A percentile compares a stretch with the other conserved stretches of the same genome.
Evolutionary conservation across 2,113 vertebrate genomes (phyloP).

Genomic region (Salminus brasiliensis): DNA sequence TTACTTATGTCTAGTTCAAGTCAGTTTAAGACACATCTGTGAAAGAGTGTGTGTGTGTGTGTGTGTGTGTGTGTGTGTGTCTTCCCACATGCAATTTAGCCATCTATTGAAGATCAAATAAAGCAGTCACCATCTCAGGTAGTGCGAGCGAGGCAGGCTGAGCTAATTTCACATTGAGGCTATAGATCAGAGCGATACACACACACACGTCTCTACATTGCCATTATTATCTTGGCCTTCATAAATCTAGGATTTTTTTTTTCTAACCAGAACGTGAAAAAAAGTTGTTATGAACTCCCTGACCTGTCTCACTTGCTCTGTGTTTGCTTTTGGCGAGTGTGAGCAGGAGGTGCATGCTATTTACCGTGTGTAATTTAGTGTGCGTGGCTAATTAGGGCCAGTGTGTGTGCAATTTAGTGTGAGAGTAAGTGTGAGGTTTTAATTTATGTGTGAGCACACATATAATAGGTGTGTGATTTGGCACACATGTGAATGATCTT

Average conservation of each 20-base stretch:
- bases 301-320: not conserved
- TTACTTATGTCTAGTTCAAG: too few relatives aligned
- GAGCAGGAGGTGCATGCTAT: constrained; percentile 1
- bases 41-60: too few relatives aligned
- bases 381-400: too few relatives aligned
- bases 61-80: not conserved
- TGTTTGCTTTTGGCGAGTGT: constrained; percentile 8
- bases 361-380: too few relatives aligned
- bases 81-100: not conserved
- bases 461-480: too few relatives aligned
- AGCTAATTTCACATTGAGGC: not conserved
- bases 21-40: too few relatives aligned
- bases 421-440: too few relatives aligned
- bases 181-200: constrained; percentile 5
- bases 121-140: constrained; percentile 2
- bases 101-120: constrained; percentile 4
- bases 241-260: constrained; percentile 35
- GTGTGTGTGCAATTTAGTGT: too few relatives aligned
- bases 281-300: constrained; percentile 17
- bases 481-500: too few relatives aligned
- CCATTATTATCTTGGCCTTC: not conserved
- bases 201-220: not conserved
- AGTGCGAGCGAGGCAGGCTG: not conserved
- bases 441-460: too few relatives aligned
- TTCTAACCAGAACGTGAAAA: constrained; percentile 29